Base-by-base conservation (phyloP, 2,113 vertebrate species). In the Mus spicilegus region DNA sequence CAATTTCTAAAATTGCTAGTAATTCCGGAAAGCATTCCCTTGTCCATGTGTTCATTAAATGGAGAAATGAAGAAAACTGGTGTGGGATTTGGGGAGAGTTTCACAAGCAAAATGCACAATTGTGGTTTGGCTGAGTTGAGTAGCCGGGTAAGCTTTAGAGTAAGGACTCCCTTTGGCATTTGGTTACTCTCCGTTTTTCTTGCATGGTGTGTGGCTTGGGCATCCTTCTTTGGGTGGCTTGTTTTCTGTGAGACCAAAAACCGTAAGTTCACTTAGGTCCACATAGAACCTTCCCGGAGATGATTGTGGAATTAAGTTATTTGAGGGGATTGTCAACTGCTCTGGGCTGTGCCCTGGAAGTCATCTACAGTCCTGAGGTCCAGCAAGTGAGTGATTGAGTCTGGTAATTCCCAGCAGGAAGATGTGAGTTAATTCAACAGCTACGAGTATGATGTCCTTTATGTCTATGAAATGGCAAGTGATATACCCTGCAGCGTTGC, bases 21-120 rank as follows among this genome's bases (percentile, higher is more conserved):
- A 54, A 72, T 65, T 65, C n/a, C 30, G 51, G 67, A 87, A 72
- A 61, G 13, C 3, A n/a, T 19, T 14, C n/a, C 33, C 4, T 30
- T 3, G 6, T 6, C 67, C 17, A 3, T 0, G 19, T 14, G 0
- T 28, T 22, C 28, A 28, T 20, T 36, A 36, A 19, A 1, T 63
- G 58, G 56, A 28, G 1, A 42, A 46, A 49, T 17, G 28, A 4
- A 33, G 10, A 42, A 5, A 0, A 1, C 3, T 30, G 36, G 1
- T 3, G 0, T 19, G 20, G 28, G 5, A 24, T 42, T 8, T 5
- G 1, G 69, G 8, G 13, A n/a, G 20, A 6, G 54, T 7, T 7
- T 3, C 9, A 33, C 0, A 19, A 73, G 8, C 4, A 1, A 4
- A 6, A 5, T 9, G 5, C 14, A 10, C 39, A 33, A 24, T 20